Evolutionary conservation across 2,888 invertebrate genomes (phyloP), one percentile per base, ranked within the genome.

Genomic region (Chironomus riparius): DNA sequence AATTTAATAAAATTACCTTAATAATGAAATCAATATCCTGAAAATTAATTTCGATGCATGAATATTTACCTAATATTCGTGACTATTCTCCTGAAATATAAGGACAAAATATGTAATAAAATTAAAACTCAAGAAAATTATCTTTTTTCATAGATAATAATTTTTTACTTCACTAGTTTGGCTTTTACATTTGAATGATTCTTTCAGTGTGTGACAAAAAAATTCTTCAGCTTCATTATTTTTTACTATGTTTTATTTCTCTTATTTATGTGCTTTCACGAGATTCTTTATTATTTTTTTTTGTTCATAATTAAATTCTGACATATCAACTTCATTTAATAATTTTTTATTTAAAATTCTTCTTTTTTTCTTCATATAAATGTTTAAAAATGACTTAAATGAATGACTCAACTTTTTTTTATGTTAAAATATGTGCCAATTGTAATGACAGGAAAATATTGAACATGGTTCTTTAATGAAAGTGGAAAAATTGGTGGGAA

Each of bases 111-210:
- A 38, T 56, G 18, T 65, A 24, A 65, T 65, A 65, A 65, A 22
- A n/a, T n/a, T 65, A 65, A 65, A 65, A 65, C 7, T 21, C 24
- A 65, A 65, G 3, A 65, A 24, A 22, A 24, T 24, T 3, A 4
- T 3, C 4, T 65, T 21, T 62, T 62, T 62, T 62, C 21, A 62
- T 62, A 62, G 62, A 62, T 65, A 65, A 65, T 65, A 65, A 65
- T 65, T 56, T n/a, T n/a, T 65, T 65, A 65, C 21, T 65, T 65
- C 24, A 38, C 65, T 65, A 65, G 21, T 65, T 65, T 65, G 65
- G 65, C 65, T 65, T 65, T 65, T 65, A 65, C 65, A 65, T 65
- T 65, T 13, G 65, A 65, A 65, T 65, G 65, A 22, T 65, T 65
- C 7, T 65, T 50, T 15, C 15, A 56, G 38, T 38, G 38, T 38